These are phyloP conservation scores for Iguana delicatissima DNA, from an alignment of 2,797 vertebrate species.

Conservation along the genomic window DNA sequence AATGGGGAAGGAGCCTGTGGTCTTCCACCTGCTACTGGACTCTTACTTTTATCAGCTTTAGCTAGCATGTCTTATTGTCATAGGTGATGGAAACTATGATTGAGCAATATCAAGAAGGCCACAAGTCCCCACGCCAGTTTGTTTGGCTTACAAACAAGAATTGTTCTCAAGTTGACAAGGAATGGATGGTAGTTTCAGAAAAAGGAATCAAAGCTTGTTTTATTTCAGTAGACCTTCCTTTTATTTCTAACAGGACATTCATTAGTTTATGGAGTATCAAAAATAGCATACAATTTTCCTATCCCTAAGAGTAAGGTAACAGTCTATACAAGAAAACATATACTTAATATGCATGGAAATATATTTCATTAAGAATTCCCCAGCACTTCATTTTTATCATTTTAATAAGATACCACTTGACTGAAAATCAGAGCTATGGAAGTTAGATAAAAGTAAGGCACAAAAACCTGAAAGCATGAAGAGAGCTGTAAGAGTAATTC, in stretches of 20 bases:
- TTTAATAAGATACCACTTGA: constrained; percentile 34
- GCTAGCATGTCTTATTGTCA: not conserved
- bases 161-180: not conserved
- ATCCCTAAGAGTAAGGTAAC: not conserved
- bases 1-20: not conserved
- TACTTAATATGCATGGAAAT: constrained; percentile 29
- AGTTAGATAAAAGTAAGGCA: constrained; percentile 19
- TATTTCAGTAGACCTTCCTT: not conserved
- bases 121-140: not conserved
- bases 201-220: not conserved
- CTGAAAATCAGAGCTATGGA: constrained; percentile 37
- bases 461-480: constrained; percentile 40
- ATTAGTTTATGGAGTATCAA: too few relatives aligned
- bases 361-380: constrained; percentile 28
- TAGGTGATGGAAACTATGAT: not conserved
- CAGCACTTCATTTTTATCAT: constrained; percentile 11
- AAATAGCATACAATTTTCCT: too few relatives aligned
- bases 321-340: constrained; percentile 11
- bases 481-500: not conserved
- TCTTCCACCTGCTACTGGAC: not conserved
- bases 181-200: not conserved
- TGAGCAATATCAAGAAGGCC: not conserved
- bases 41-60: not conserved
- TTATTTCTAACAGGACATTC: too few relatives aligned
- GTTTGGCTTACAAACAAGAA: too few relatives aligned